Base-by-base conservation (phyloP, 1,140 invertebrate species). In the Sinonovacula constricta region DNA sequence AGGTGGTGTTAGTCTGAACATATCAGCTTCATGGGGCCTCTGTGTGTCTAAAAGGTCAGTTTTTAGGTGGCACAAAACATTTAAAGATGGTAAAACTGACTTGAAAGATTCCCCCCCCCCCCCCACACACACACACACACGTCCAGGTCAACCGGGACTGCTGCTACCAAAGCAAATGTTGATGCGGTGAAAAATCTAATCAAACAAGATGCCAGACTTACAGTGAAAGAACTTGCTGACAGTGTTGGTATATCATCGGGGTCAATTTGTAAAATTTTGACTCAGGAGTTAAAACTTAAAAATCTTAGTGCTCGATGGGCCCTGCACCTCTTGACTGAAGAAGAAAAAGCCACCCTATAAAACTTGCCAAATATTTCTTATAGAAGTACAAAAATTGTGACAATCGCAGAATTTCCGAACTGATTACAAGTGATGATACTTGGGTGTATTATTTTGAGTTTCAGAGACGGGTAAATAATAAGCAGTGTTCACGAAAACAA, bases 171-270 rank as follows among this genome's bases (percentile, higher is more conserved):
- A 56, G 54, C 22, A 12, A 56, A 56, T 56, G 24, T 56, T 56
- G 24, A 7, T 56, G 24, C 22, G 7, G 24, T 56, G 54, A 26
- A 10, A 56, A 22, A 56, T 56, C 54, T 56, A 26, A 56, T 26
- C 22, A 56, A 56, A 56, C 54, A 56, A 56, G 54, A 56, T 56
- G 54, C 54, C 10, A 56, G 54, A 56, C 22, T 56, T 12, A 56
- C 54, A 24, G 54, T 56, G 10, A 56, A 56, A 56, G 54, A 56
- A 56, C 10, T 56, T n/a, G 54, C 54, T 14, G 54, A 56, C 24
- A 26, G 10, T 10, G 54, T 56, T 56, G 54, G 54, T 56, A 56
- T 56, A 56, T 56, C 54, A 56, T 56, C 54, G 14, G 54, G 54
- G 10, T 14, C 54, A 56, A 22, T 56, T 56, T 7, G 24, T 56